Percentiles rank a stretch among this genome's conserved stretches.
Evolutionary conservation across 2,797 vertebrate species (phyloP).

Genomic region (Crenuchus spilurus): DNA sequence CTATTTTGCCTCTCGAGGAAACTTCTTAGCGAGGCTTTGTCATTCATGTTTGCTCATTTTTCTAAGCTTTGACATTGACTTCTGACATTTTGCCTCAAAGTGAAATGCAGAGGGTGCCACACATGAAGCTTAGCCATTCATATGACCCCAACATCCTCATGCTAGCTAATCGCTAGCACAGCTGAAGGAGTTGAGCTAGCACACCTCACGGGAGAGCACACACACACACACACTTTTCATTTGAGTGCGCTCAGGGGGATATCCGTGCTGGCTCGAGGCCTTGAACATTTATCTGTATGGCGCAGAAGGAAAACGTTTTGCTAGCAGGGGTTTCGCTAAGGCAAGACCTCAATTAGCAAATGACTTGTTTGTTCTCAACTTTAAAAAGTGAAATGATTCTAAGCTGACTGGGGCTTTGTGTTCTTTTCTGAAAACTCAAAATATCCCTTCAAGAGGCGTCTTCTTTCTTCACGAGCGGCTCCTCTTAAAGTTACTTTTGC

Average conservation of each 20-base stretch:
- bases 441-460: slow-evolving; percentile 12
- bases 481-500: slow-evolving; percentile 10
- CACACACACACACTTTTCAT: slow-evolving; percentile 39
- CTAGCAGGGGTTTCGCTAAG: slow-evolving; percentile 33
- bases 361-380: slow-evolving; percentile 41
- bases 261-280: slow-evolving; percentile 40
- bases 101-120: neutral
- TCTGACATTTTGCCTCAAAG: neutral
- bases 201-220: slow-evolving; percentile 43
- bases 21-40: slow-evolving; percentile 18
- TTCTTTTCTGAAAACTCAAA: slow-evolving; percentile 29
- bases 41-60: slow-evolving; percentile 1
- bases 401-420: slow-evolving; percentile 24
- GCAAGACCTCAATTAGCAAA: slow-evolving; percentile 42
- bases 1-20: slow-evolving; percentile 61
- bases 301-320: slow-evolving; percentile 49
- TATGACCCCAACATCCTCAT: slow-evolving; percentile 42
- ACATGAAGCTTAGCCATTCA: neutral
- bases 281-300: slow-evolving; percentile 48
- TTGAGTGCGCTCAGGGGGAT: slow-evolving; percentile 29
- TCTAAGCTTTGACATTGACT: neutral
- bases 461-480: slow-evolving; percentile 4
- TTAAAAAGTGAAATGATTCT: slow-evolving; percentile 38
- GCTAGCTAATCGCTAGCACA: slow-evolving; percentile 39
- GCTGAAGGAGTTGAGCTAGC: slow-evolving; percentile 34